Conservation (phyloP, 2,113 vertebrate species). For the Colius striatus region DNA sequence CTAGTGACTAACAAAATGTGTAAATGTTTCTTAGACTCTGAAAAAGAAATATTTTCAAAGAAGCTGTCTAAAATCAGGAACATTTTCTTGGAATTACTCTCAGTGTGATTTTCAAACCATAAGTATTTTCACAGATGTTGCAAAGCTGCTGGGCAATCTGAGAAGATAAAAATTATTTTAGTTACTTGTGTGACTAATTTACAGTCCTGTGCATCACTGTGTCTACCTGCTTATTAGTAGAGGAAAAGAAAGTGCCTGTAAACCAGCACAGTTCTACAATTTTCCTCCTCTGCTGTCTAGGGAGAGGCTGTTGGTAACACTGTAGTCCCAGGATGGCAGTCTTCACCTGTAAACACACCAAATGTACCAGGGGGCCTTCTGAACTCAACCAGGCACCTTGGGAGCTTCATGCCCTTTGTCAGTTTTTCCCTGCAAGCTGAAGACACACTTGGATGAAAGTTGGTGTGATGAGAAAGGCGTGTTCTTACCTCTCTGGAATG, state of each 20-base stretch:
- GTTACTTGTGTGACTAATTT: background rate
- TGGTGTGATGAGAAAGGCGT: background rate
- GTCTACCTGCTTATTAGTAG: background rate
- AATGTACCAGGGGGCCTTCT: background rate
- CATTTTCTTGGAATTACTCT: background rate
- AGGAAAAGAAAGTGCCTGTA: background rate
- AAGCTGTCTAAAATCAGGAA: background rate
- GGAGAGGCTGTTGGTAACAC: background rate
- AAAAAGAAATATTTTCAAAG: background rate
- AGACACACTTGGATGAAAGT: background rate
- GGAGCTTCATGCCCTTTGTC: background rate
- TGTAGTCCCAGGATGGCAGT: background rate
- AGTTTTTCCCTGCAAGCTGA: background rate
- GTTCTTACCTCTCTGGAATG: background rate
- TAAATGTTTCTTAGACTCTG: background rate
- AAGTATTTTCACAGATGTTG: background rate
- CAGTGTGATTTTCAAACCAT: background rate
- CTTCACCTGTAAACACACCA: background rate
- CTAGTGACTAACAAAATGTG: background rate
- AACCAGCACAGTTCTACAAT: background rate
- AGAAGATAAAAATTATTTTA: background rate
- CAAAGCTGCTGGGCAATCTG: background rate
- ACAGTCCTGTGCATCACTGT: background rate
- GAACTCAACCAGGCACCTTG: background rate
- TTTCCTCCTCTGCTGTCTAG: background rate